Percentiles rank a stretch among this genome's conserved stretches.
Conservation (phyloP, 1,140 invertebrate genomes). For the Hycleus cichorii region DNA sequence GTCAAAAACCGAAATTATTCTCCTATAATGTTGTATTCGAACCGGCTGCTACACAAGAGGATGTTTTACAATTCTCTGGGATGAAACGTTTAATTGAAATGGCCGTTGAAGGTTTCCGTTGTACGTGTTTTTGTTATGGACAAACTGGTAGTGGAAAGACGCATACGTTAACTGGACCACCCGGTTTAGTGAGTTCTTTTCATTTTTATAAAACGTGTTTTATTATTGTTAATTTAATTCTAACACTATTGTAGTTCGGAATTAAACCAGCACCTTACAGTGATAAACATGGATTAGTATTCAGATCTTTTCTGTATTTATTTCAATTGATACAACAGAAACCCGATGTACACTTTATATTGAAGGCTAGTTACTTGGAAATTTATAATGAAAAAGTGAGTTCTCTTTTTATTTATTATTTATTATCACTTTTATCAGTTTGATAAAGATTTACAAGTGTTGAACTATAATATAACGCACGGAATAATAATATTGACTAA, state of each 20-base stretch:
- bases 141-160: constrained; percentile 97
- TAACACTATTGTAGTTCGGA: constrained; percentile 53
- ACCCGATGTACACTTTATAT: constrained; percentile 70
- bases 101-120: constrained; percentile 88
- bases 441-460: no score
- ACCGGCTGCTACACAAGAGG: constrained; percentile 73
- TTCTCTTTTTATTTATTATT: not conserved
- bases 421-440: no score
- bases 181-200: constrained; percentile 56
- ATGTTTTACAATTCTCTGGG: constrained; percentile 74
- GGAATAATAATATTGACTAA: no score
- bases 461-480: no score
- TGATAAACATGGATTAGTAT: constrained; percentile 74
- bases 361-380: constrained; percentile 91
- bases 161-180: constrained; percentile 88
- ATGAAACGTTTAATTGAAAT: constrained; percentile 82
- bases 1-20: constrained; percentile 67
- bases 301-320: constrained; percentile 83
- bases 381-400: constrained; percentile 93
- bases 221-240: constrained; percentile 6
- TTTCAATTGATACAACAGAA: constrained; percentile 73
- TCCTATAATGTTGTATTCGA: constrained; percentile 88
- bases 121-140: constrained; percentile 92
- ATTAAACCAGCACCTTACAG: constrained; percentile 50
- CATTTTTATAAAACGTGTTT: not conserved